Conservation (phyloP, 2,797 vertebrate genomes). For the Sebastiscus albofasciatus region DNA sequence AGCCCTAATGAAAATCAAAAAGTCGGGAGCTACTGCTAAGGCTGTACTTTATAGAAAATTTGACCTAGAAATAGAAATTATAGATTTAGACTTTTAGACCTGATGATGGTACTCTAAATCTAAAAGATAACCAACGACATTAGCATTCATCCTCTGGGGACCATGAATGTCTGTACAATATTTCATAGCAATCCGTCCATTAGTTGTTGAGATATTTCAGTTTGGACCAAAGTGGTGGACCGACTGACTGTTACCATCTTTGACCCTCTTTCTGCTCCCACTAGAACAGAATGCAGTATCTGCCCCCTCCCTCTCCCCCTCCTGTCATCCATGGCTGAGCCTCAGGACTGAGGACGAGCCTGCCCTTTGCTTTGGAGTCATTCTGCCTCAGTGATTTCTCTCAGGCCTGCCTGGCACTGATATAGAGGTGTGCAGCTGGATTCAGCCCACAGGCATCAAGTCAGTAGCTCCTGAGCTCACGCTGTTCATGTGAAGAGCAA, state of each 20-base stretch:
- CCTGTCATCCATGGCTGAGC: conserved; percentile 33
- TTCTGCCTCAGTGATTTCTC: conserved; percentile 49
- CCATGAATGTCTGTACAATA: neutral
- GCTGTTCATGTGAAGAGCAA: neutral
- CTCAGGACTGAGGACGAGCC: conserved; percentile 13
- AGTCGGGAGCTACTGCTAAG: neutral
- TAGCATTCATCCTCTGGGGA: neutral
- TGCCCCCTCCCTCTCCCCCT: neutral
- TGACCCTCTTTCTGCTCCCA: neutral
- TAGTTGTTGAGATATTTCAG: neutral
- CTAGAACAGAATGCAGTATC: neutral
- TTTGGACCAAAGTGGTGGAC: neutral
- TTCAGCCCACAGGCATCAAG: conserved; percentile 34
- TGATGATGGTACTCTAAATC: neutral
- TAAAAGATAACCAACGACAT: no score
- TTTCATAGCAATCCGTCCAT: neutral
- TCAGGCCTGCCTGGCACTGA: conserved; percentile 25
- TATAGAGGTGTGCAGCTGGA: conserved; percentile 25
- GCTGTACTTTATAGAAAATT: neutral
- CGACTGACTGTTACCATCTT: neutral
- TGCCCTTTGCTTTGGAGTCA: conserved; percentile 33
- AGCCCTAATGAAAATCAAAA: neutral
- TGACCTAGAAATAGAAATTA: no score
- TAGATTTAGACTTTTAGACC: no score
- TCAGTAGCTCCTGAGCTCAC: conserved; percentile 27